A percentile compares a stretch with the other conserved stretches of the same genome.
These are phyloP conservation scores for Corythoichthys haematopterus DNA, from an alignment of 2,113 vertebrate species.

Conservation along the genomic window DNA sequence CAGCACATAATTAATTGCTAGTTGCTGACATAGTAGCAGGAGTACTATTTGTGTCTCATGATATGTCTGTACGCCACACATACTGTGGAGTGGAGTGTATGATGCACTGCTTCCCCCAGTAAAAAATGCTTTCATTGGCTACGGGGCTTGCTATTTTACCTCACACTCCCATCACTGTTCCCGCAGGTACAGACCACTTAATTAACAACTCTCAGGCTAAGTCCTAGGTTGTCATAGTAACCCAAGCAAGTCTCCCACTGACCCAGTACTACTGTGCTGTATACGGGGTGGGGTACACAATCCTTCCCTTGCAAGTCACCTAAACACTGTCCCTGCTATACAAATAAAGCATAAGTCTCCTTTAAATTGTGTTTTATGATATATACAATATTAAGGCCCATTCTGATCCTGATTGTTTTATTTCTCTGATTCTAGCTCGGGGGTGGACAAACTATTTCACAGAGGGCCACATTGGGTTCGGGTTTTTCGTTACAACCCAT, in stretches of 20 bases:
- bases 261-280: slow-evolving; percentile 20
- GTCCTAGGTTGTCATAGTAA: not conserved
- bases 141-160: not conserved
- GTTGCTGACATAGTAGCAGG: not conserved
- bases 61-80: not conserved
- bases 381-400: too few relatives aligned
- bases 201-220: not conserved
- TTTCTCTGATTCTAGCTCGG: too few relatives aligned
- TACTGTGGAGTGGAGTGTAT: not conserved
- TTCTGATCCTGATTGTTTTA: too few relatives aligned
- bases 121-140: not conserved
- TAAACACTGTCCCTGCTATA: too few relatives aligned
- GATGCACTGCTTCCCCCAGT: not conserved
- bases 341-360: too few relatives aligned
- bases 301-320: not conserved
- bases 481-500: too few relatives aligned
- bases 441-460: too few relatives aligned
- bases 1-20: not conserved
- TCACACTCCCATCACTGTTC: not conserved
- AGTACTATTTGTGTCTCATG: not conserved
- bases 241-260: slow-evolving; percentile 40
- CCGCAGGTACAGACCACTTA: not conserved
- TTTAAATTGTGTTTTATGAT: too few relatives aligned
- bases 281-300: not conserved
- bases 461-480: too few relatives aligned